Base-by-base conservation (phyloP, 2,113 vertebrate species). In the Bostrychus sinensis region DNA sequence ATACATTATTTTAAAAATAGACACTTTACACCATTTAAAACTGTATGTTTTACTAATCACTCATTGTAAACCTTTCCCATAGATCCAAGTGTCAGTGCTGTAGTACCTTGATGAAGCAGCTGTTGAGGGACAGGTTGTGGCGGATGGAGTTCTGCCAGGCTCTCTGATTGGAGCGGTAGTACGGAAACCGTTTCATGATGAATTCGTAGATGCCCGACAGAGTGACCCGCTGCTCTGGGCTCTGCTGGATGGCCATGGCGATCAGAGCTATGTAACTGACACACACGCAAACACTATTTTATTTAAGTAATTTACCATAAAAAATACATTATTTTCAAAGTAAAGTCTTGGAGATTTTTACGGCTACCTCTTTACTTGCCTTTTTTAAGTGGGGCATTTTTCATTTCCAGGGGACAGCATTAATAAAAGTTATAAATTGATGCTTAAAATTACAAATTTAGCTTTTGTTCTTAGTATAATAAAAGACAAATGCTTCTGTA, bases 131-230 rank as follows among this genome's bases (percentile, higher is more conserved):
- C 69, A 99, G 92, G 92, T 98, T 99, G 89, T 99, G 97, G 51
- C 97, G 91, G 74, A 99, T 96, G 84, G 96, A 99, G 92, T 98
- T 98, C 87, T 99, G 97, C 97, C 97, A 99, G 67, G 97, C 97
- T 76, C 96, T 93, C 90, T 96, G 96, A 90, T 98, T 98, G 64
- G 95, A 95, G 65, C 97, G 92, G 88, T 98, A 99, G 78, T 97
- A 99, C 3, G 97, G 97, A 81, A 99, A 99, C 62, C 93, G 91
- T 89, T 93, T 95, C 94, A 93, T 96, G 91, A 99, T 99, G 92
- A 97, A 99, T 89, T 99, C 97, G 58, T 99, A 99, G 90, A 99
- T 99, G 72, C 97, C 96, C 0, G 97, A 96, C 75, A 99, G 92
- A 22, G 97, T 98, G 73, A 96, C 94, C 75, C 94, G 92, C 86